Evolutionary conservation across 2,888 invertebrate genomes (phyloP).

Genomic region (Dinocampus coccinellae): DNA sequence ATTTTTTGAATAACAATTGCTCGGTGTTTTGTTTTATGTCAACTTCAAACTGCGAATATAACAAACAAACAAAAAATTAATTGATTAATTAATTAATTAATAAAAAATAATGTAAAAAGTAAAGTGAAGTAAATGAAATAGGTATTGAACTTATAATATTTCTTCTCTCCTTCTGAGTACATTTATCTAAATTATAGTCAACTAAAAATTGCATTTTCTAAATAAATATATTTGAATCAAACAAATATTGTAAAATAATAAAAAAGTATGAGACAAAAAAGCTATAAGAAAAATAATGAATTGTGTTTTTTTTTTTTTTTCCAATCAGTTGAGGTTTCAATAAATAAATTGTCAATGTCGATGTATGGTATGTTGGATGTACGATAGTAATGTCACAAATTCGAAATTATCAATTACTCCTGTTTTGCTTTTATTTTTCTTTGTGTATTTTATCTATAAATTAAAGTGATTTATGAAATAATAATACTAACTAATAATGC

Average conservation of each 20-base stretch:
- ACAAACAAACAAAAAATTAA: too few species aligned
- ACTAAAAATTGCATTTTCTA: slow-evolving; percentile 44
- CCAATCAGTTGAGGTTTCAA: slow-evolving; percentile 36
- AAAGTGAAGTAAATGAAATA: neutral
- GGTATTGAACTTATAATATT: slow-evolving; percentile 11
- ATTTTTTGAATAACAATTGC: too few species aligned
- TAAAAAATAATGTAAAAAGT: neutral
- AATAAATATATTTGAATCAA: slow-evolving; percentile 36
- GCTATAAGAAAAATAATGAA: too few species aligned
- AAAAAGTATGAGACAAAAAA: slow-evolving; percentile 26
- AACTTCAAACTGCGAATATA: neutral
- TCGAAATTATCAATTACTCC: slow-evolving; percentile 42
- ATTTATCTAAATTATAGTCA: slow-evolving; percentile 36
- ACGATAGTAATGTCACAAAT: slow-evolving; percentile 34
- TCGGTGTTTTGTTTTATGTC: neutral
- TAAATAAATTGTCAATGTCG: slow-evolving; percentile 41
- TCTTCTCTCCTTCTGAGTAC: slow-evolving; percentile 26
- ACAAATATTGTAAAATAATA: slow-evolving; percentile 27
- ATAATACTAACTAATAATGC: too few species aligned
- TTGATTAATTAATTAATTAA: too few species aligned
- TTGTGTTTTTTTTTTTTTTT: too few species aligned
- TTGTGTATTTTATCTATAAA: neutral
- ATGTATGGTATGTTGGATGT: slow-evolving; percentile 6
- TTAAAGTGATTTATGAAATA: too few species aligned
- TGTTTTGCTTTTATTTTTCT: slow-evolving; percentile 36